Base-by-base conservation (phyloP, 2,888 invertebrate species). In the Timema cristinae region DNA sequence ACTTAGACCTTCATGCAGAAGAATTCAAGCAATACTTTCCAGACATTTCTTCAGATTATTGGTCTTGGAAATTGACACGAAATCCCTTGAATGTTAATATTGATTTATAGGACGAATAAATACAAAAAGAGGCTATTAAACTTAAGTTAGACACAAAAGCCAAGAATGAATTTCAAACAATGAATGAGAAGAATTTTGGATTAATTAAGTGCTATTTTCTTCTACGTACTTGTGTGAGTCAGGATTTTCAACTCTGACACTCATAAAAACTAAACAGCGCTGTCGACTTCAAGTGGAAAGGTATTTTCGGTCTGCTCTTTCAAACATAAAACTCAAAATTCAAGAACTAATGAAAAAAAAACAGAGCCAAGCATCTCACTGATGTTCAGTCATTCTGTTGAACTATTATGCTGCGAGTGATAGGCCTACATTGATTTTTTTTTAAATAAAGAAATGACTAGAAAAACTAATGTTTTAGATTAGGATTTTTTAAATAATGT, bases 341-440 rank as follows among this genome's bases (percentile, higher is more conserved):
- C 4, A 1, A 61, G 61, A 32, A 16, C 61, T 61, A 61, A 61
- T 61, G 5, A 61, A 61, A 32, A 6, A 15, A 61, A 61, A 61
- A 61, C 15, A 61, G 10, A 9, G 15, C 32, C 61, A 61, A 61
- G 16, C 61, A 15, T 61, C 15, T 61, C 61, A 61, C 61, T 61
- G 6, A 61, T 4, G 15, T 61, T 16, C 32, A 61, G 61, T 61
- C 32, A 32, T 32, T 32, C 4, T 32, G 32, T 32, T 32, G 32
- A 32, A 32, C 32, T 32, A 32, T 32, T 32, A 32, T 32, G 32
- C 32, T 32, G 32, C 32, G 32, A 32, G 32, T 32, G 32, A 2
- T 32, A 32, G 32, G 32, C 32, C 32, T 32, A 32, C 32, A 1
- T 32, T 32, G 32, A 32, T 32, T 32, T 32, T 32, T 32, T 32